Evolutionary conservation across 2,113 vertebrate species (phyloP).

Genomic region (Peromyscus californicus): DNA sequence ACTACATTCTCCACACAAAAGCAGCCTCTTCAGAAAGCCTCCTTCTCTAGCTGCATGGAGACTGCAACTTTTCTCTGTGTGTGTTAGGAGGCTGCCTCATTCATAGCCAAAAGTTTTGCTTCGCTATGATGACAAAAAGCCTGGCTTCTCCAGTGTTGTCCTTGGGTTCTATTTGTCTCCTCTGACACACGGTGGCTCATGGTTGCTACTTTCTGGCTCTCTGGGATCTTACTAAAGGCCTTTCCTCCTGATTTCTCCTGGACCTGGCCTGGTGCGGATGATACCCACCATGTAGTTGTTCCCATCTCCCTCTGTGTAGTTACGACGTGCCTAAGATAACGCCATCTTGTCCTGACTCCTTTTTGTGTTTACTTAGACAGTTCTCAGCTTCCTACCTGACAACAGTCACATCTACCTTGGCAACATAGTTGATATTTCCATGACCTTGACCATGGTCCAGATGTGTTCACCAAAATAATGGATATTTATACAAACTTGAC

Average conservation of each 20-base stretch:
- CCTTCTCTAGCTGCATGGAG: background rate
- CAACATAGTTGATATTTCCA: background rate
- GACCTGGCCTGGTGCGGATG: background rate
- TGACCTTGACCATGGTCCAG: background rate
- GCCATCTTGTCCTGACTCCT: background rate
- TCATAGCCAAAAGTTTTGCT: background rate
- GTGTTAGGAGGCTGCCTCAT: background rate
- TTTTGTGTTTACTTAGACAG: background rate
- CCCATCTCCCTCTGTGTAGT: no score
- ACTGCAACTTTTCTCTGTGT: background rate
- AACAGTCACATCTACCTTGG: background rate
- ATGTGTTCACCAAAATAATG: background rate
- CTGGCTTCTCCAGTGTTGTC: background rate
- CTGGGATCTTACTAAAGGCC: background rate
- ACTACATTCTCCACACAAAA: background rate
- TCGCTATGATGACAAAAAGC: background rate
- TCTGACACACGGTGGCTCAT: background rate
- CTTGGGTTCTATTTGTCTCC: background rate
- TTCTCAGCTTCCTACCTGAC: background rate
- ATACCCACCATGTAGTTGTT: background rate
- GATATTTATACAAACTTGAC: background rate
- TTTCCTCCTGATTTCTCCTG: background rate
- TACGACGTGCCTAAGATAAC: background rate
- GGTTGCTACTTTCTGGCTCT: background rate
- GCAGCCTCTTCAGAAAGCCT: background rate